Percentiles rank a stretch among this genome's conserved stretches.
These are phyloP conservation scores for Megalops cyprinoides DNA, from an alignment of 2,797 vertebrate species.

Conservation along the genomic window DNA sequence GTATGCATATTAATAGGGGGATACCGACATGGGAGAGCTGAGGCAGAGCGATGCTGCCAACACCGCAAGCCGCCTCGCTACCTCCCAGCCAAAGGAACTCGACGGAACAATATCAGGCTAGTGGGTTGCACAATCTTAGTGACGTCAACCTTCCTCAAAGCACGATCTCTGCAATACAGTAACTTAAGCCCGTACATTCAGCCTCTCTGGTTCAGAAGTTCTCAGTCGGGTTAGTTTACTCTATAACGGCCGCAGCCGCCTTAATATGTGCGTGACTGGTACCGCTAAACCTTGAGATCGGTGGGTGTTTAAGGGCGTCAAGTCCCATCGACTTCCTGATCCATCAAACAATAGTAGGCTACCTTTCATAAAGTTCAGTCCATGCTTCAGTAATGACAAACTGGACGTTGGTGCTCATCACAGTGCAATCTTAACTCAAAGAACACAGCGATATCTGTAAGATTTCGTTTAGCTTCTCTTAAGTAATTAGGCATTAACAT, in stretches of 20 bases:
- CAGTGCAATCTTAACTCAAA: no score
- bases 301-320: background rate
- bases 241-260: background rate
- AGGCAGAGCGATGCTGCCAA: background rate
- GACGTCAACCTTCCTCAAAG: background rate
- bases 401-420: background rate
- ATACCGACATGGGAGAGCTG: background rate
- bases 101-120: background rate
- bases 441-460: no score
- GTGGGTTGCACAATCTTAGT: background rate
- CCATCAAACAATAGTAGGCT: background rate
- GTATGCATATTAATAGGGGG: background rate
- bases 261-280: background rate
- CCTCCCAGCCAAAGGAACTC: background rate
- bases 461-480: no score
- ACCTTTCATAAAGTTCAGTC: background rate
- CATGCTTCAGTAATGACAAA: background rate
- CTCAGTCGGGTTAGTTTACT: background rate
- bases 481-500: no score
- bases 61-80: background rate
- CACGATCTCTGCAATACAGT: background rate
- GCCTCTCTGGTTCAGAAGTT: background rate
- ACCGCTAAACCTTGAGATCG: background rate
- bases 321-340: background rate
- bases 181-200: background rate